A percentile compares a stretch with the other conserved stretches of the same genome.
These are phyloP conservation scores for Orius insidiosus DNA, from an alignment of 1,140 invertebrate genomes.

Conservation along the genomic window DNA sequence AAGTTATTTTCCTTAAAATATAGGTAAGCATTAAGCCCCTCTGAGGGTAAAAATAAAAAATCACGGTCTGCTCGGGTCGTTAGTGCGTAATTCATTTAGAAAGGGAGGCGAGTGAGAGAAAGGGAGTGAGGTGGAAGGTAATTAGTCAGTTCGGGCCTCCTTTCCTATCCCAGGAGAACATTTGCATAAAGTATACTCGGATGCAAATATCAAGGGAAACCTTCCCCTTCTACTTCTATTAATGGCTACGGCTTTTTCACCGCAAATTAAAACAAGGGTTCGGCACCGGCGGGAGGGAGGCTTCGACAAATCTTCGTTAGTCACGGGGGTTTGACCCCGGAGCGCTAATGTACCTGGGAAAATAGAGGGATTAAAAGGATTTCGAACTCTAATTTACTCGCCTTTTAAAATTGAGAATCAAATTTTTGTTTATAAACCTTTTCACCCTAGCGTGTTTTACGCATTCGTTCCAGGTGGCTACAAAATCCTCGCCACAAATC, in stretches of 20 bases:
- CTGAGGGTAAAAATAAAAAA: slow-evolving; percentile 3
- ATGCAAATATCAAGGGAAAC: slow-evolving; percentile 4
- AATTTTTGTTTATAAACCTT: too few species aligned
- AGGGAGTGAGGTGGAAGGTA: background rate
- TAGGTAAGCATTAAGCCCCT: slow-evolving; percentile 8
- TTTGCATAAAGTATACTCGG: slow-evolving; percentile 6
- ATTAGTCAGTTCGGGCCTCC: slow-evolving; percentile 7
- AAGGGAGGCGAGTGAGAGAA: background rate
- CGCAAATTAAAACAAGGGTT: slow-evolving; percentile 4
- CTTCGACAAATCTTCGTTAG: slow-evolving; percentile 5
- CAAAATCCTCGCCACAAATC: too few species aligned
- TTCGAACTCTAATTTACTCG: background rate
- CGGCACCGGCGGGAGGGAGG: background rate
- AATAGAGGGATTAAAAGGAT: background rate
- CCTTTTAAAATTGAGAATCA: background rate
- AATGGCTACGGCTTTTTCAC: slow-evolving; percentile 7
- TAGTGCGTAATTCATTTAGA: slow-evolving; percentile 11
- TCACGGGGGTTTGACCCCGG: background rate
- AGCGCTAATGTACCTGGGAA: slow-evolving; percentile 2
- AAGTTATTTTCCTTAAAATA: slow-evolving; percentile 9
- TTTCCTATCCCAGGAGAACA: slow-evolving; percentile 2
- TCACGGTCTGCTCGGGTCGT: slow-evolving; percentile 10
- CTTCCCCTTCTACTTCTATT: slow-evolving; percentile 5
- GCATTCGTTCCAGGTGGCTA: too few species aligned
- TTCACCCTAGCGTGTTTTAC: too few species aligned